Conservation (phyloP, 2,797 vertebrate genomes). For the Australoheros facetus region DNA sequence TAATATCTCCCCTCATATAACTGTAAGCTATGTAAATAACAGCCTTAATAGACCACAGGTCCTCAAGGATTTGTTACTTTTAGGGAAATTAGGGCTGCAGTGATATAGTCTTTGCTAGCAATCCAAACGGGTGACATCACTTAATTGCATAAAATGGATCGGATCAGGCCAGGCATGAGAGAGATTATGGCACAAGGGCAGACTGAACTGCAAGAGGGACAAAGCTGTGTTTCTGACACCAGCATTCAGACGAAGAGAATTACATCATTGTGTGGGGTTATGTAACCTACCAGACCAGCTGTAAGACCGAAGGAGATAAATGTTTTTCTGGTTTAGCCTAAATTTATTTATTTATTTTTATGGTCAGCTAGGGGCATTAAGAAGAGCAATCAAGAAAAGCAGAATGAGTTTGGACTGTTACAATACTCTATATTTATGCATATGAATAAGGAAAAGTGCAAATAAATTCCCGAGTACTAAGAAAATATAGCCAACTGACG, state of each 20-base stretch:
- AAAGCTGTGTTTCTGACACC: constrained; percentile 57
- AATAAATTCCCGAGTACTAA: not conserved
- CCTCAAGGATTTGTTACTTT: constrained; percentile 58
- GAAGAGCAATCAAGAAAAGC: not conserved
- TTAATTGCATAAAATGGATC: constrained; percentile 69
- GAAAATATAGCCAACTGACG: not conserved
- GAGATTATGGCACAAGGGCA: constrained; percentile 67
- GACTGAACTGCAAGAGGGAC: constrained; percentile 38
- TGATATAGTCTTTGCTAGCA: constrained; percentile 42
- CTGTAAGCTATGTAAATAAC: constrained; percentile 59
- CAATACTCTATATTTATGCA: not conserved
- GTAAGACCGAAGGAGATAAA: constrained; percentile 12
- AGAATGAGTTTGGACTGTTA: not conserved
- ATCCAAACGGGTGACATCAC: constrained; percentile 67
- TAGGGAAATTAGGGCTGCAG: constrained; percentile 40
- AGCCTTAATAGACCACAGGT: constrained; percentile 51
- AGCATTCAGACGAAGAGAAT: constrained; percentile 42
- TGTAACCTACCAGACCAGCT: constrained; percentile 54
- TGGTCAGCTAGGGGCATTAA: not conserved
- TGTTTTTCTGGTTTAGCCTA: not conserved
- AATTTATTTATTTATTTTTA: not conserved
- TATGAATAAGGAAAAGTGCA: not conserved
- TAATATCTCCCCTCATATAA: constrained; percentile 55
- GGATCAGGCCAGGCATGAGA: constrained; percentile 49
- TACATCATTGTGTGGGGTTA: constrained; percentile 62